Base-by-base conservation (phyloP, 2,888 invertebrate species). In the Notocelia uddmanniana region DNA sequence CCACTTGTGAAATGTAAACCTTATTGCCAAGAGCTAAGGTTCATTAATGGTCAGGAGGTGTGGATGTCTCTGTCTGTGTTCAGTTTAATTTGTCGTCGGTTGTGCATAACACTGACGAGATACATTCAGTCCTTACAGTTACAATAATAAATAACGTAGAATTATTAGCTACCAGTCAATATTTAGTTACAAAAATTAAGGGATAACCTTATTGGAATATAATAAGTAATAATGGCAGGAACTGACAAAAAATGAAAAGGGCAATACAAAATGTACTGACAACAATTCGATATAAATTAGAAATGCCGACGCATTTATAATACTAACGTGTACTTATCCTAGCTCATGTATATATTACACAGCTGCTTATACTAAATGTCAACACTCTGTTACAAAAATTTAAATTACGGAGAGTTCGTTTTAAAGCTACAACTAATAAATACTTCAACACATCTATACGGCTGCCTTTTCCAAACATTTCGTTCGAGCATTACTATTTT, bases 161-260 rank as follows among this genome's bases (percentile, higher is more conserved):
- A 54, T 66, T 60, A 66, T 66, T 57, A 60, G 31, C 71, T 71
- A 71, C 59, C 71, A 66, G 66, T 71, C 59, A 60, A 59, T 66
- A 71, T 59, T 71, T 31, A 66, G 64, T 64, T 59, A 64, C 59
- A 70, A 52, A 66, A 60, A 26, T 41, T 52, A 52, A 23, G 10
- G 37, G 41, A 26, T 45, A 23, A 62, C 48, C 48, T 23, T 62
- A n/a, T 48, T 3, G 48, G 5, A 23, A 50, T 48, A 60, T 26
- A 52, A 13, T 54, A 54, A 23, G 52, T n/a, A 45, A 63, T 54
- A 60, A 69, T 60, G 59, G 34, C 54, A 69, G 68, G 68, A 69
- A 69, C 68, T 62, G 45, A 62, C 45, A 31, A 52, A 60, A 57
- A 48, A 52, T 69, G 23, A 54, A 64, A 37, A 54, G 52, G 21